These are phyloP conservation scores for Neoniphon sammara DNA, from an alignment of 2,797 vertebrate species.

Conservation along the genomic window DNA sequence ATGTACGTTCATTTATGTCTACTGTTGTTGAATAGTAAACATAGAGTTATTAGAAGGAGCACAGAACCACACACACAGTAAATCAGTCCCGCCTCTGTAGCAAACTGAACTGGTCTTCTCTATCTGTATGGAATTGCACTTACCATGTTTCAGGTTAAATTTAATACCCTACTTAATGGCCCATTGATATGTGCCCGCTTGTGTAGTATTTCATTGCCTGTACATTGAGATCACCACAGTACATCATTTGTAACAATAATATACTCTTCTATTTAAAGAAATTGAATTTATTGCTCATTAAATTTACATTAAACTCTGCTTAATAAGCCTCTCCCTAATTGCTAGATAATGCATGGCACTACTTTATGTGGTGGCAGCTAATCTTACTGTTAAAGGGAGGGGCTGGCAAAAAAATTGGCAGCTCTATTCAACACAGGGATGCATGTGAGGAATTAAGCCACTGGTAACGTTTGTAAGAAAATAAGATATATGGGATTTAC, in stretches of 20 bases:
- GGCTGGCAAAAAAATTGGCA: conserved; percentile 61
- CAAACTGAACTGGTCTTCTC: conserved; percentile 33
- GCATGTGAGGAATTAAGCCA: conserved; percentile 51
- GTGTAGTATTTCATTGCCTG: conserved; percentile 72
- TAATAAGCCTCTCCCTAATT: conserved; percentile 84
- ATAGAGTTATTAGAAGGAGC: not conserved
- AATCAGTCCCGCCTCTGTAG: conserved; percentile 18
- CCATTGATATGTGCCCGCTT: conserved; percentile 71
- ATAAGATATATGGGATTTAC: conserved; percentile 30
- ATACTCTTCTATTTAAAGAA: conserved; percentile 84
- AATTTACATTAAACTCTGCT: conserved; percentile 83
- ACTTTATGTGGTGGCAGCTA: conserved; percentile 79
- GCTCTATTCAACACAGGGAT: conserved; percentile 38
- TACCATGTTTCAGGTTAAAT: conserved; percentile 65
- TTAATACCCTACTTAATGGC: conserved; percentile 74
- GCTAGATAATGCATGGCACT: conserved; percentile 83
- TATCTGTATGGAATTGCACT: conserved; percentile 60
- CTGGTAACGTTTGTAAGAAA: conserved; percentile 49
- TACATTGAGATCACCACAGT: conserved; percentile 70
- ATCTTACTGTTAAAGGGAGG: conserved; percentile 69
- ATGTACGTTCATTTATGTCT: conserved; percentile 16
- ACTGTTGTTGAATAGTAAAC: conserved; percentile 9
- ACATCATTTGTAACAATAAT: conserved; percentile 84
- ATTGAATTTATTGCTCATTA: conserved; percentile 85
- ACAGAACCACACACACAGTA: not conserved